phyloP scores from a whole-genome alignment of 2,888 invertebrate genomes.

The Epinotia ramella region DNA sequence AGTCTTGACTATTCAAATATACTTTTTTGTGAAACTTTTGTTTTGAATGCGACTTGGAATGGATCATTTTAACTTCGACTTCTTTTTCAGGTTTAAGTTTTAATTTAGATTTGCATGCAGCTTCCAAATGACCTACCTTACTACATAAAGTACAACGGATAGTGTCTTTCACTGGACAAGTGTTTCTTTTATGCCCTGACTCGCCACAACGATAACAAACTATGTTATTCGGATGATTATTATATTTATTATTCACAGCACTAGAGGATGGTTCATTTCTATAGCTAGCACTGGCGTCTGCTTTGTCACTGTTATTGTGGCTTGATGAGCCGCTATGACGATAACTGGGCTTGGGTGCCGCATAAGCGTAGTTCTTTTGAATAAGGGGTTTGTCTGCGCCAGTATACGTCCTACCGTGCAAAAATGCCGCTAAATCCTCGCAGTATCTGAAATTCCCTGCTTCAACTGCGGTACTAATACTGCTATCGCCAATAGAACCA shows the following conservation, averaged over 20 bases:
- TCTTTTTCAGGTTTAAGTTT: slow-evolving; percentile 9
- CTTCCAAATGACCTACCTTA: slow-evolving; percentile 15
- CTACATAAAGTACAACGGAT: slow-evolving; percentile 5
- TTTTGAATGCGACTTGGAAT: not conserved
- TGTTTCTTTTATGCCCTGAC: too few relatives aligned
- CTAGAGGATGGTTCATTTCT: not conserved
- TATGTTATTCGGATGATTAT: not conserved
- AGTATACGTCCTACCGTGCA: too few relatives aligned
- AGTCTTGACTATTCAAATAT: too few relatives aligned
- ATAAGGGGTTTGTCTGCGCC: too few relatives aligned
- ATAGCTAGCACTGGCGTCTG: not conserved
- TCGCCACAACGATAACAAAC: too few relatives aligned
- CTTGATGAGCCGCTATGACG: not conserved
- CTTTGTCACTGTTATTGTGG: not conserved
- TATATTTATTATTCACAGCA: not conserved
- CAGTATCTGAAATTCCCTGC: too few relatives aligned
- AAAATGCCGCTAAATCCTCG: too few relatives aligned
- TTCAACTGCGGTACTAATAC: slow-evolving; percentile 49
- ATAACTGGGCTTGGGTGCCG: not conserved
- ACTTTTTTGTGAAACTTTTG: too few relatives aligned
- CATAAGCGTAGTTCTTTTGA: not conserved
- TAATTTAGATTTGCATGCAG: slow-evolving; percentile 14
- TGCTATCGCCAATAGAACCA: slow-evolving; percentile 50
- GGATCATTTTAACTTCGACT: slow-evolving; percentile 3
- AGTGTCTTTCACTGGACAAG: too few relatives aligned